These are phyloP conservation scores for Lepidurus arcticus DNA, from an alignment of 1,140 invertebrate genomes.

Conservation along the genomic window DNA sequence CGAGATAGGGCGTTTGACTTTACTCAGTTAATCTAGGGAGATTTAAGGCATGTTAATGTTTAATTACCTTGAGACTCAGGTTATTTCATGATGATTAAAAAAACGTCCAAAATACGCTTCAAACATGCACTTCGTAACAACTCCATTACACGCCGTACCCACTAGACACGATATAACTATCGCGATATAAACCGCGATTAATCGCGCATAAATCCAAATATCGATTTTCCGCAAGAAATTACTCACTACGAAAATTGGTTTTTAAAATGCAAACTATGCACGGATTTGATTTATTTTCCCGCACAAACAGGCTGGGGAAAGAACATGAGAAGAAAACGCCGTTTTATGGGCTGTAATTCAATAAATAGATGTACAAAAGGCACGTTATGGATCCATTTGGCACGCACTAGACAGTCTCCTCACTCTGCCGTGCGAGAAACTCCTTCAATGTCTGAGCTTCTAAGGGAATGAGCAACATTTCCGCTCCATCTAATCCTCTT, in stretches of 20 bases:
- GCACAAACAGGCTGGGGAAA: no score
- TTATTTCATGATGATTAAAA: constrained; percentile 17
- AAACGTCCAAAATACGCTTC: neutral
- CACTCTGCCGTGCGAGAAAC: constrained; percentile 53
- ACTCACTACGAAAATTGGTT: no score
- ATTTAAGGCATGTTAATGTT: neutral
- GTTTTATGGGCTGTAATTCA: neutral
- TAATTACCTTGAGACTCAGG: neutral
- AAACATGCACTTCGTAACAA: neutral
- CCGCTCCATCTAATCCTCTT: constrained; percentile 68
- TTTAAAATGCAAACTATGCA: no score
- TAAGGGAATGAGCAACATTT: constrained; percentile 73
- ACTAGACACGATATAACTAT: neutral
- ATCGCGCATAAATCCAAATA: neutral
- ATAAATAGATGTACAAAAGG: constrained; percentile 5
- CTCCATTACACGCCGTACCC: neutral
- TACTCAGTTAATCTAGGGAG: neutral
- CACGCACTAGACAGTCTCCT: constrained; percentile 31
- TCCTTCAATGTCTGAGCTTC: constrained; percentile 65
- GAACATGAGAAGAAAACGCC: no score
- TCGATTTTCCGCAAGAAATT: no score
- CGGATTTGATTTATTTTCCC: no score
- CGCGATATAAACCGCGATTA: neutral
- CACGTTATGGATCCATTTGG: neutral
- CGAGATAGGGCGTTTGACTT: neutral